A percentile compares a stretch with the other conserved stretches of the same genome.
phyloP scores from a whole-genome alignment of 2,888 invertebrate genomes.

The Octonoba sinensis region DNA sequence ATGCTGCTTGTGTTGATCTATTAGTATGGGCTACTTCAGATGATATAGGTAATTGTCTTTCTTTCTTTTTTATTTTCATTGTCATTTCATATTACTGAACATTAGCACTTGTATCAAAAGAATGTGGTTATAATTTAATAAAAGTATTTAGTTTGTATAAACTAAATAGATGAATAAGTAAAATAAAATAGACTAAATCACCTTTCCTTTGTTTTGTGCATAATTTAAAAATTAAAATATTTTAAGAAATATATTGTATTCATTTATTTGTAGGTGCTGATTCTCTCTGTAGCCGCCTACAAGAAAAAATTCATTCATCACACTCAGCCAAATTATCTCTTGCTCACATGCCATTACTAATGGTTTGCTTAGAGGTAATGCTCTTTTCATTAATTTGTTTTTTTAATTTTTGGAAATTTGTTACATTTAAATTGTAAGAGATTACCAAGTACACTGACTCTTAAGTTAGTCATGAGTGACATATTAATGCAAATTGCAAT shows the following conservation, averaged over 20 bases:
- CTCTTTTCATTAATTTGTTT: not conserved
- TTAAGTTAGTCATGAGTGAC: too few species aligned
- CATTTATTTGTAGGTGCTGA: constrained; percentile 83
- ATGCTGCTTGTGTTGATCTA: constrained; percentile 96
- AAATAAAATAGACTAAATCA: too few species aligned
- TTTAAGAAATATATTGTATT: not conserved
- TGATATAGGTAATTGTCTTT: constrained; percentile 82
- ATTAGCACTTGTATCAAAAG: too few species aligned
- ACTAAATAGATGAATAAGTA: too few species aligned
- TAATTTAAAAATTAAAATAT: not conserved
- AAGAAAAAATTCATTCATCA: constrained; percentile 92
- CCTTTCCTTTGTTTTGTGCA: too few species aligned
- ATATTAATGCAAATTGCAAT: too few species aligned
- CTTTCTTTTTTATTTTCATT: not conserved
- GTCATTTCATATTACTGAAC: too few species aligned
- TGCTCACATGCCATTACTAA: constrained; percentile 93
- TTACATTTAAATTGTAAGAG: not conserved
- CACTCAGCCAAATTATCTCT: constrained; percentile 91
- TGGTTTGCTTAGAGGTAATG: constrained; percentile 90
- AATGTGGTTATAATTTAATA: too few species aligned
- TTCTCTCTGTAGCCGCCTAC: constrained; percentile 90
- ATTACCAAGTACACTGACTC: too few species aligned
- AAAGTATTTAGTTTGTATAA: too few species aligned
- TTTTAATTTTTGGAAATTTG: not conserved
- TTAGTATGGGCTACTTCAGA: constrained; percentile 98